phyloP scores from a whole-genome alignment of 1,140 invertebrate genomes.

The Planococcus citri region DNA sequence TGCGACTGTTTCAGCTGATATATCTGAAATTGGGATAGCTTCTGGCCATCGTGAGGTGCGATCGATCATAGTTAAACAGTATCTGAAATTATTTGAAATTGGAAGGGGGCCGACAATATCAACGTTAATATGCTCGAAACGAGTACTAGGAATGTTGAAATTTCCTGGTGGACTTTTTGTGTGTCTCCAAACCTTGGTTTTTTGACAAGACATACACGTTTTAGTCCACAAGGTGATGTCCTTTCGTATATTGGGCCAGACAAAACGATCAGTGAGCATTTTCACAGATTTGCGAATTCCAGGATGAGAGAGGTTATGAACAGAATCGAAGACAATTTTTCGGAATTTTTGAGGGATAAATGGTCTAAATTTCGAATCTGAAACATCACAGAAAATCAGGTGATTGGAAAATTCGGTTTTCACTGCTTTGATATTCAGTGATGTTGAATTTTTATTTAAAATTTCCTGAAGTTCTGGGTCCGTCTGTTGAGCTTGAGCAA shows the following conservation, averaged over 20 bases:
- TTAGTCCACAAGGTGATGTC: constrained; percentile 28
- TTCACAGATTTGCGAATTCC: constrained; percentile 27
- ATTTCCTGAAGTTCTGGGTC: background rate
- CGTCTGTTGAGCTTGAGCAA: background rate
- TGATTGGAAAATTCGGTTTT: constrained; percentile 13
- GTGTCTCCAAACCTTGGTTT: constrained; percentile 28
- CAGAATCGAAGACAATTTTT: constrained; percentile 27
- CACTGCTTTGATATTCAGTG: constrained; percentile 12
- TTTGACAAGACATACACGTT: constrained; percentile 30
- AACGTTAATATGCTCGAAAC: constrained; percentile 31
- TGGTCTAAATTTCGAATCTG: constrained; percentile 24
- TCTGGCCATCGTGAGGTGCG: too few species aligned
- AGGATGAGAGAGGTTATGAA: constrained; percentile 30
- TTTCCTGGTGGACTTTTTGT: background rate
- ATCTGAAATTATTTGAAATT: too few species aligned
- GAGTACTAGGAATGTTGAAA: constrained; percentile 29
- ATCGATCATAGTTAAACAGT: too few species aligned
- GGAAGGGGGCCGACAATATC: constrained; percentile 35
- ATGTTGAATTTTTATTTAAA: background rate
- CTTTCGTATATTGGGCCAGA: constrained; percentile 35
- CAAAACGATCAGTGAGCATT: constrained; percentile 32
- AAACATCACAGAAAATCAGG: constrained; percentile 29
- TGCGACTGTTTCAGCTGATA: too few species aligned
- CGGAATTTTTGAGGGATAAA: constrained; percentile 28
- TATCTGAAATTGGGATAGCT: too few species aligned